These are phyloP conservation scores for Echeneis naucrates DNA, from an alignment of 2,797 vertebrate species.

Conservation along the genomic window DNA sequence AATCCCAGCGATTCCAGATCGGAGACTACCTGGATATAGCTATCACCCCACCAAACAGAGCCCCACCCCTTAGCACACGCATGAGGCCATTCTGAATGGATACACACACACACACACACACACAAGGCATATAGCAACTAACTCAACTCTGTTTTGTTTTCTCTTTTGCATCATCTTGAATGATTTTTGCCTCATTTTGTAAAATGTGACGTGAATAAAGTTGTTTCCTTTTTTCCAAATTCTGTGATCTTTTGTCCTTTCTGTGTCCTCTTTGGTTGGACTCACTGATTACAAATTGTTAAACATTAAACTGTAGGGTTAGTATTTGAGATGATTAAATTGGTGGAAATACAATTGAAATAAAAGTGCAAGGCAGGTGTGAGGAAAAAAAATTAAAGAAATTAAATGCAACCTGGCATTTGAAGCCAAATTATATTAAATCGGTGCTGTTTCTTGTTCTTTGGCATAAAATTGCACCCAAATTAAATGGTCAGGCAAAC, in stretches of 20 bases:
- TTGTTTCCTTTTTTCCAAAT: slow-evolving; percentile 33
- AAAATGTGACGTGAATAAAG: slow-evolving; percentile 71
- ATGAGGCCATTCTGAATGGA: slow-evolving; percentile 92
- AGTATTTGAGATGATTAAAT: too few relatives aligned
- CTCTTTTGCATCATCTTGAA: slow-evolving; percentile 12
- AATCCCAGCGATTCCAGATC: slow-evolving; percentile 98
- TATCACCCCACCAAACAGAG: slow-evolving; percentile 95
- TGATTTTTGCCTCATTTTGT: slow-evolving; percentile 65
- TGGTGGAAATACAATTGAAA: background rate
- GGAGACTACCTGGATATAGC: slow-evolving; percentile 98
- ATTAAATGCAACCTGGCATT: background rate
- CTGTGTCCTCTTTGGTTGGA: background rate
- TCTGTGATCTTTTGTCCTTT: background rate
- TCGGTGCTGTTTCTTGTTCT: too few relatives aligned
- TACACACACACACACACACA: background rate
- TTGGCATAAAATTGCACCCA: too few relatives aligned
- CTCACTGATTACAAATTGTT: background rate
- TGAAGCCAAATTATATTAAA: background rate
- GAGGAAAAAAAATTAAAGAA: background rate
- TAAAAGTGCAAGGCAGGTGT: background rate
- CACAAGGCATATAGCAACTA: slow-evolving; percentile 7
- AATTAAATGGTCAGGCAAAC: background rate
- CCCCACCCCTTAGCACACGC: slow-evolving; percentile 89
- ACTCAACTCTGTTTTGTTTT: slow-evolving; percentile 8
- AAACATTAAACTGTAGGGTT: too few relatives aligned